Base-by-base conservation (phyloP, 2,888 invertebrate species). In the Cephalotes varians region DNA sequence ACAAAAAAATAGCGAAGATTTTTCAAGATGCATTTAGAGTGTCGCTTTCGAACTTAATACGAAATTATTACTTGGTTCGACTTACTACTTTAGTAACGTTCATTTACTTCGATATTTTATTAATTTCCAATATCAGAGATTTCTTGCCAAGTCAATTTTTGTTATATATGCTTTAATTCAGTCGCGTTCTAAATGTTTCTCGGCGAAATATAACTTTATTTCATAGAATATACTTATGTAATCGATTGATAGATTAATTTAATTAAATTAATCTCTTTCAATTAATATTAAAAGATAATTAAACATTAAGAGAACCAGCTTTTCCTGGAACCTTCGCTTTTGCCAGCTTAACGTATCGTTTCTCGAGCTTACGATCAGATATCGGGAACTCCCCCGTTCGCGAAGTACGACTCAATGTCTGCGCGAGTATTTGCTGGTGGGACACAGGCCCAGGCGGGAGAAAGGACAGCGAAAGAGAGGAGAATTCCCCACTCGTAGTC, bases 401-500 rank as follows among this genome's bases (percentile, higher is more conserved):
- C 12, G 18, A 10, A 18, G 0, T 10, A 21, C 40, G 44, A 56
- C 21, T 40, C 40, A 37, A 76, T 44, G 77, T 69, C 25, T 37
- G 51, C 10, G 21, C 54, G 69, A 77, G 40, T 69, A 77, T 77
- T 69, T 69, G 21, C 77, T 7, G 25, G 37, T 51, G 64, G 28
- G 9, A 67, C 40, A 21, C 34, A 28, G 18, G 34, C 31, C 34
- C 18, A n/a, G 21, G 31, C 2, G 18, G 12, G 44, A 12, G 21
- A 44, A 21, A 25, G 25, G 18, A 47, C 2, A 9, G 49, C n/a
- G 25, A 60, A 69, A 54, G 25, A 51, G 79, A 69, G 64, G 40
- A 76, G 67, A 76, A 51, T 76, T 81, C 82, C 72, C 74, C 81
- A 58, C 81, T 84, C 56, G 51, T 80, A 72, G 64, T 83, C 65